phyloP scores from a whole-genome alignment of 2,113 vertebrate species.

The Coregonus clupeaformis region DNA sequence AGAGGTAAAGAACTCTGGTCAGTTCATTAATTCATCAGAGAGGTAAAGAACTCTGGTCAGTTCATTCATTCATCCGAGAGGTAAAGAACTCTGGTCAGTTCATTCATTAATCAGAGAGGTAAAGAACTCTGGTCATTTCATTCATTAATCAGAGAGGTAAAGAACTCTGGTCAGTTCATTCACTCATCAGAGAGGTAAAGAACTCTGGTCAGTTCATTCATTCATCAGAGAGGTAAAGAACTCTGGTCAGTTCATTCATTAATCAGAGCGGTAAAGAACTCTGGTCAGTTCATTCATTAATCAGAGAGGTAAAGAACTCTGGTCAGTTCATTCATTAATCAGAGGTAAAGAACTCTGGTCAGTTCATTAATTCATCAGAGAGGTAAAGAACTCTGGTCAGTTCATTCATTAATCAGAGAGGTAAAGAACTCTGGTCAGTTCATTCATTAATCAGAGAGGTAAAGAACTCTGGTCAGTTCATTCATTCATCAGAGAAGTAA shows the following conservation, averaged over 20 bases:
- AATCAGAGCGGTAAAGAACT: conserved; percentile 83
- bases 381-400: conserved; percentile 76
- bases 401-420: conserved; percentile 89
- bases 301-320: conserved; percentile 80
- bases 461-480: conserved; percentile 75
- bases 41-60: conserved; percentile 76
- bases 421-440: conserved; percentile 76
- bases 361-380: conserved; percentile 90
- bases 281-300: conserved; percentile 86
- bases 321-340: conserved; percentile 89
- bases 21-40: conserved; percentile 90
- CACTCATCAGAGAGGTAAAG: conserved; percentile 91
- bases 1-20: conserved; percentile 74
- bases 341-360: conserved; percentile 74
- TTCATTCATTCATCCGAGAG: conserved; percentile 89
- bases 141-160: conserved; percentile 92
- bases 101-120: conserved; percentile 90
- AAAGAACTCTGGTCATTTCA: conserved; percentile 74
- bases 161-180: conserved; percentile 73
- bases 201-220: conserved; percentile 77
- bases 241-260: conserved; percentile 82
- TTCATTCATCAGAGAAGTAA: conserved; percentile 91
- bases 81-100: conserved; percentile 76
- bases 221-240: conserved; percentile 87
- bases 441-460: conserved; percentile 90